phyloP scores from a whole-genome alignment of 2,113 vertebrate genomes.

The Limnothrissa miodon region DNA sequence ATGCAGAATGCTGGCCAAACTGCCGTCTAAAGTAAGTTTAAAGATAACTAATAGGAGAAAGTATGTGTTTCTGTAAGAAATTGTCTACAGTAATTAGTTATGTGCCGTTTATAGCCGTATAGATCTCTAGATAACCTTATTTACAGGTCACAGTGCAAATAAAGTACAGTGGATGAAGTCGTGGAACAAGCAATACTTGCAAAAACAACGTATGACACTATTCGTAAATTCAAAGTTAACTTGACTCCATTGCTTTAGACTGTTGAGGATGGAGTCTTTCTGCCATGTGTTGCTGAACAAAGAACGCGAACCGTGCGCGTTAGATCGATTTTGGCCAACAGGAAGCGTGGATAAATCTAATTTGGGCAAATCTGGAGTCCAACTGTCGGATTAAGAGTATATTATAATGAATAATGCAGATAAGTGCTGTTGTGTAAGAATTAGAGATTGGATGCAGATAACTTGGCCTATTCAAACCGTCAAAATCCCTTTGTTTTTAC shows the following conservation, averaged over 20 bases:
- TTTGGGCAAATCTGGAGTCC: background rate
- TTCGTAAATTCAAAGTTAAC: background rate
- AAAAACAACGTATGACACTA: no score
- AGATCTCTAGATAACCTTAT: background rate
- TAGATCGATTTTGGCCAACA: conserved; percentile 5
- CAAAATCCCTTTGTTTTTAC: background rate
- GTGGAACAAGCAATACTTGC: background rate
- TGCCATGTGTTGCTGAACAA: conserved; percentile 31
- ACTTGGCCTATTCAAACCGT: background rate
- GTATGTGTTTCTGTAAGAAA: background rate
- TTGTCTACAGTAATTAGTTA: background rate
- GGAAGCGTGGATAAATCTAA: conserved; percentile 35
- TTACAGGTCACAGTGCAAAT: background rate
- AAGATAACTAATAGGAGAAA: background rate
- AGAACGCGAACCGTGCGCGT: conserved; percentile 26
- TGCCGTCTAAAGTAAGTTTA: background rate
- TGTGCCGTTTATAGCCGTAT: background rate
- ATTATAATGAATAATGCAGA: conserved; percentile 5
- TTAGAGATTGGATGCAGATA: background rate
- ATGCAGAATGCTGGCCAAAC: background rate
- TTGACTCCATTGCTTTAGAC: background rate
- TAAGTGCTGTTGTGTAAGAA: background rate
- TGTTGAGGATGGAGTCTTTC: background rate
- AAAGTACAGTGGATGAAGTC: background rate
- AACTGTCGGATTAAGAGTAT: conserved; percentile 21